A percentile compares a stretch with the other conserved stretches of the same genome.
Evolutionary conservation across 1,140 invertebrate species (phyloP).

Genomic region (Manduca sexta): DNA sequence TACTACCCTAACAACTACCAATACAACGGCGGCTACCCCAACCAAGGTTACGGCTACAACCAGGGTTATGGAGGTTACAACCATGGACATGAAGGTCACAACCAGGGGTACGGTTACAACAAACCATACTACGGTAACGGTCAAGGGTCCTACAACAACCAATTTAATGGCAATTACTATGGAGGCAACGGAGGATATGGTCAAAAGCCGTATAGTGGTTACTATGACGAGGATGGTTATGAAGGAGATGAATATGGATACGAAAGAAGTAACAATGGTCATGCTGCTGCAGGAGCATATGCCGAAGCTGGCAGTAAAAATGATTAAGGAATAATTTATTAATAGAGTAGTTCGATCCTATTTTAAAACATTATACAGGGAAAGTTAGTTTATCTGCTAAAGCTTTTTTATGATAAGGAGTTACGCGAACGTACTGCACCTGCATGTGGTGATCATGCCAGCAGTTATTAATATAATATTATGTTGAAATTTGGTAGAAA

Average conservation of each 20-base stretch:
- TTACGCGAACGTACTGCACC: too few species aligned
- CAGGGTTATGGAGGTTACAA: conserved; percentile 15
- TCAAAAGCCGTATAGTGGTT: not conserved
- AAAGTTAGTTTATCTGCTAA: too few species aligned
- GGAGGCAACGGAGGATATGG: conserved; percentile 11
- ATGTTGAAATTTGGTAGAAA: too few species aligned
- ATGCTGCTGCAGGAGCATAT: not conserved
- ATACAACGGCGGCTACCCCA: conserved; percentile 32
- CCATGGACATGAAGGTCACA: conserved; percentile 11
- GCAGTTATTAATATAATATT: too few species aligned
- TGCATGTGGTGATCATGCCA: too few species aligned
- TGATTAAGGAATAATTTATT: not conserved
- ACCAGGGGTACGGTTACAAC: conserved; percentile 11
- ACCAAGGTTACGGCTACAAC: conserved; percentile 17
- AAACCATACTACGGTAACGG: conserved; percentile 40
- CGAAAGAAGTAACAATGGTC: not conserved
- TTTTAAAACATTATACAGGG: too few species aligned
- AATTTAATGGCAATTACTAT: conserved; percentile 52
- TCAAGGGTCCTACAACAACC: conserved; percentile 41
- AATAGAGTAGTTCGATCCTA: too few species aligned
- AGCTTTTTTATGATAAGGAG: too few species aligned
- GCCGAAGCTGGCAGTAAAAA: not conserved
- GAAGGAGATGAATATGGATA: conserved; percentile 9
- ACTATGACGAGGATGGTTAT: conserved; percentile 26
- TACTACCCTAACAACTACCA: conserved; percentile 54